Conservation (phyloP, 2,113 vertebrate genomes). For the Ranitomeya imitator region DNA sequence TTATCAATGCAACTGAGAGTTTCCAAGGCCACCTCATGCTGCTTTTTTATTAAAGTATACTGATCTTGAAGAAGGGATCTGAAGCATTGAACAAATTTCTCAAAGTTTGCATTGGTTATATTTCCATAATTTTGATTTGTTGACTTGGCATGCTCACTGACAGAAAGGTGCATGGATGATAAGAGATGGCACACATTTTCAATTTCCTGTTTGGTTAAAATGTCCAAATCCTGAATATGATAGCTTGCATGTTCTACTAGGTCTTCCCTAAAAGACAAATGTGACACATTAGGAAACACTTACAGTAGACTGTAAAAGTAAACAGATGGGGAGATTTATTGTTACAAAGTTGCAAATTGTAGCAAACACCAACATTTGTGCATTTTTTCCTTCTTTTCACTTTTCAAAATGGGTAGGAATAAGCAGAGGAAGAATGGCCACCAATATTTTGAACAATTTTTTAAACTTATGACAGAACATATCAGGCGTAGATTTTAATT, state of each 20-base stretch:
- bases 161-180: slow-evolving; percentile 56
- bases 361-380: too few relatives aligned
- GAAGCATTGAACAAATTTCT: slow-evolving; percentile 50
- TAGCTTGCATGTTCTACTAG: slow-evolving; percentile 52
- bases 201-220: slow-evolving; percentile 32
- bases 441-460: too few relatives aligned
- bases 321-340: background rate
- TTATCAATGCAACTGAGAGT: slow-evolving; percentile 26
- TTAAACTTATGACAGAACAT: too few relatives aligned
- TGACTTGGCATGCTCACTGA: slow-evolving; percentile 32
- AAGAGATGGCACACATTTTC: slow-evolving; percentile 57
- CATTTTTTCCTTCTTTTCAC: too few relatives aligned
- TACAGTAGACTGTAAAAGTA: background rate
- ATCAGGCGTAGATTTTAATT: too few relatives aligned
- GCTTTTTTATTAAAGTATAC: background rate
- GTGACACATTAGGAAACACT: background rate
- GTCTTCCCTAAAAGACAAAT: slow-evolving; percentile 25
- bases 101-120: slow-evolving; percentile 51
- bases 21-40: slow-evolving; percentile 31
- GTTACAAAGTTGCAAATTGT: too few relatives aligned
- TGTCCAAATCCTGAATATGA: slow-evolving; percentile 43
- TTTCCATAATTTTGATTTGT: slow-evolving; percentile 24
- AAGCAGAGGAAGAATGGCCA: too few relatives aligned
- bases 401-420: too few relatives aligned
- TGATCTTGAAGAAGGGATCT: slow-evolving; percentile 19